Percentiles rank a stretch among this genome's conserved stretches.
phyloP scores from a whole-genome alignment of 2,797 vertebrate genomes.

The Craterocephalus amniculus region DNA sequence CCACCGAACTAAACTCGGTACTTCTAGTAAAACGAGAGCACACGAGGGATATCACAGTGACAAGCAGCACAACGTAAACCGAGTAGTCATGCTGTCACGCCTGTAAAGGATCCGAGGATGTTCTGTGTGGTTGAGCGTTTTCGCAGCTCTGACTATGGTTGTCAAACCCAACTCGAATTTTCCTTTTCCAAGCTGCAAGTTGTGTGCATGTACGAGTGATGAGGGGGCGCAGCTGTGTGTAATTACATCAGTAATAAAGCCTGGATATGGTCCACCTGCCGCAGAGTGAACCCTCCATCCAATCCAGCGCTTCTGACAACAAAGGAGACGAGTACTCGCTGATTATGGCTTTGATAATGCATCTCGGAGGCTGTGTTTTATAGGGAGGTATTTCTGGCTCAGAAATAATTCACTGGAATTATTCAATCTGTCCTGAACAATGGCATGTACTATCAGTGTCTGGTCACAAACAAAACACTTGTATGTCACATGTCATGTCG shows the following conservation, averaged over 20 bases:
- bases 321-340: conserved; percentile 65
- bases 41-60: conserved; percentile 43
- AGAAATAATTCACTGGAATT: conserved; percentile 63
- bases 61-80: conserved; percentile 13
- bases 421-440: conserved; percentile 66
- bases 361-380: conserved; percentile 58
- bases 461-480: conserved; percentile 36
- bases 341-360: conserved; percentile 74
- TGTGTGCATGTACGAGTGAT: conserved; percentile 25
- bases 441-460: conserved; percentile 37
- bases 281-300: conserved; percentile 74
- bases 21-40: conserved; percentile 37
- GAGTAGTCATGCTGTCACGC: conserved; percentile 20
- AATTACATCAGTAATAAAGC: conserved; percentile 84
- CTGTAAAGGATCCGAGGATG: conserved; percentile 28
- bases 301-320: conserved; percentile 64
- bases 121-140: conserved; percentile 43
- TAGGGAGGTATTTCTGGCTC: conserved; percentile 65
- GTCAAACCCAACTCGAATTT: conserved; percentile 32
- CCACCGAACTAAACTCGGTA: conserved; percentile 42
- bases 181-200: conserved; percentile 38
- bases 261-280: conserved; percentile 84
- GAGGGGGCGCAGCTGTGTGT: conserved; percentile 82
- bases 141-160: conserved; percentile 26
- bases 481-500: conserved; percentile 33